Conservation (phyloP, 2,888 invertebrate species). For the Eilema griseolum region DNA sequence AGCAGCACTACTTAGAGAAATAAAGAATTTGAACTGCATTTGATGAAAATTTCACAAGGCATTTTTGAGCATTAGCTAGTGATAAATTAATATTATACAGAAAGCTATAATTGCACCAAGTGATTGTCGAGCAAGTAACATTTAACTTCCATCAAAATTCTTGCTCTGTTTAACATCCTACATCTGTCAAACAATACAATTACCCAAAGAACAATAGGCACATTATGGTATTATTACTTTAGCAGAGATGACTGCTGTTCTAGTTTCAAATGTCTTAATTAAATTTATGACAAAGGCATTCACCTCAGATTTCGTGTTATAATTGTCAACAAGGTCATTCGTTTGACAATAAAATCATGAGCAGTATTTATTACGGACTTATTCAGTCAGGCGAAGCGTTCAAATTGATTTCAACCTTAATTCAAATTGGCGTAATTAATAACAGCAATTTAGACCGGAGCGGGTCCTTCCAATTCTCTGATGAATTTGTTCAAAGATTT, state of each 20-base stretch:
- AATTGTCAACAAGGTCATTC: slow-evolving; percentile 8
- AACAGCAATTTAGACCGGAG: slow-evolving; percentile 19
- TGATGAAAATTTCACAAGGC: too few species aligned
- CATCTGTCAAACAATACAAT: not conserved
- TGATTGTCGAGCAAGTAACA: too few species aligned
- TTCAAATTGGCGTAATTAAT: slow-evolving; percentile 39
- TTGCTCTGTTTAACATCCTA: not conserved
- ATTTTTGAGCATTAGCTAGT: too few species aligned
- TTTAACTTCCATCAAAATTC: not conserved
- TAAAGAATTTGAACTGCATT: too few species aligned
- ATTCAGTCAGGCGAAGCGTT: not conserved
- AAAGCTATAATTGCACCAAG: too few species aligned
- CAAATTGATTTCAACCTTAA: slow-evolving; percentile 27
- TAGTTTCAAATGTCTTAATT: not conserved
- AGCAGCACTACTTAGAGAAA: too few species aligned
- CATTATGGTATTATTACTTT: not conserved
- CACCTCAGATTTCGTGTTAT: slow-evolving; percentile 7
- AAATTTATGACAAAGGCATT: slow-evolving; percentile 2
- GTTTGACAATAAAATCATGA: slow-evolving; percentile 10
- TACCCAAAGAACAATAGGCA: not conserved
- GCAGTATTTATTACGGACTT: slow-evolving; percentile 7
- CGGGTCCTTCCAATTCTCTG: not conserved
- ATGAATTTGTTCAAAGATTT: slow-evolving; percentile 1
- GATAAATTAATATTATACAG: too few species aligned
- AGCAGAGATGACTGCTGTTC: not conserved